phyloP scores from a whole-genome alignment of 2,888 invertebrate species.

The Andrena camellia region DNA sequence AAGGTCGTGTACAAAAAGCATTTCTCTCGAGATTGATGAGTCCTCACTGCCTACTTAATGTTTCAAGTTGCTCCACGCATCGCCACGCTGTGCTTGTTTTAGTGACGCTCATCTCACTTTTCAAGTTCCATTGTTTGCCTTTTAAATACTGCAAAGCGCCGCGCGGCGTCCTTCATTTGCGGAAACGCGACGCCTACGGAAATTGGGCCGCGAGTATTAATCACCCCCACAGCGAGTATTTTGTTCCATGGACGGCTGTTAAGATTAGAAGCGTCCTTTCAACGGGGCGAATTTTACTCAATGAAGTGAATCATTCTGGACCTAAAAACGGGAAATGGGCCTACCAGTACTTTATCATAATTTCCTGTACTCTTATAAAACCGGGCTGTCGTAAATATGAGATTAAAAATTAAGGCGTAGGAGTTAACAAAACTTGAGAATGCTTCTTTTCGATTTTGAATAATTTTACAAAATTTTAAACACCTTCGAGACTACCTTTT shows the following conservation, averaged over 20 bases:
- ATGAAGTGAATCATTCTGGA: not conserved
- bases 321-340: not conserved
- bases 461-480: not conserved
- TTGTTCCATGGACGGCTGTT: slow-evolving; percentile 14
- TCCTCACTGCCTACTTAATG: not conserved
- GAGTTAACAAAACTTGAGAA: not conserved
- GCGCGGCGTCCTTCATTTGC: slow-evolving; percentile 50
- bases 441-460: not conserved
- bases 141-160: slow-evolving; percentile 47
- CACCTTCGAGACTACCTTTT: not conserved
- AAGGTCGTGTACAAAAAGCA: too few species aligned
- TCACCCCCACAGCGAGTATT: slow-evolving; percentile 32
- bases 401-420: not conserved
- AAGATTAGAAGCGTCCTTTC: slow-evolving; percentile 21
- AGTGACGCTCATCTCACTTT: slow-evolving; percentile 8
- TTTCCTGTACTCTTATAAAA: not conserved
- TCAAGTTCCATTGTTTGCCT: slow-evolving; percentile 46
- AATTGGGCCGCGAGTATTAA: slow-evolving; percentile 55
- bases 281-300: not conserved
- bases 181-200: slow-evolving; percentile 48
- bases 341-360: not conserved
- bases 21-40: too few species aligned
- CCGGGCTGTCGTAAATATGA: not conserved
- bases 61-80: not conserved
- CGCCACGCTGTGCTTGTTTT: not conserved